Evolutionary conservation across 2,113 vertebrate genomes (phyloP).

Genomic region (Pica pica): DNA sequence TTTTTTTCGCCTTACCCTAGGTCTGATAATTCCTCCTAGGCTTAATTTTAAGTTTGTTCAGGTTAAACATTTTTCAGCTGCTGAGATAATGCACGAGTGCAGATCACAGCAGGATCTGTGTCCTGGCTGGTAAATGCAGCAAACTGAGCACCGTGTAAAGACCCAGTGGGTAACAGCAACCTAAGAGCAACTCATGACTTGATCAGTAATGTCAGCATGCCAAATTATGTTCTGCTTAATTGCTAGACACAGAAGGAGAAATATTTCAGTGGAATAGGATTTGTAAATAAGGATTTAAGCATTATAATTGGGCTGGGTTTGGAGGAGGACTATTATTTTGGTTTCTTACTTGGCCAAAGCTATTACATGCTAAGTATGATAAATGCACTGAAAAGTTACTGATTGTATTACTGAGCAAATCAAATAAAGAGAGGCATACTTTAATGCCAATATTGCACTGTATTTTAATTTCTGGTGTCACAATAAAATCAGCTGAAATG

Average conservation of each 20-base stretch:
- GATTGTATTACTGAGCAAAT: not conserved
- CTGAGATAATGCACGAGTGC: not conserved
- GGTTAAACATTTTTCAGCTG: not conserved
- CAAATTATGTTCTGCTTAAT: not conserved
- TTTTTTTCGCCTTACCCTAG: not conserved
- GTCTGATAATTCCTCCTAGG: not conserved
- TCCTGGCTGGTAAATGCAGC: not conserved
- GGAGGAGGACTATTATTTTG: not conserved
- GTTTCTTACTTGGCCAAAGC: not conserved
- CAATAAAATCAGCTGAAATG: conserved; percentile 38
- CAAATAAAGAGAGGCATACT: not conserved
- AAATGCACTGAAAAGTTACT: not conserved
- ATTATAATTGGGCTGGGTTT: not conserved
- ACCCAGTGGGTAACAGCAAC: not conserved
- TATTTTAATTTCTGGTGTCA: conserved; percentile 42
- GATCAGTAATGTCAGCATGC: not conserved
- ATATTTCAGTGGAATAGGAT: not conserved
- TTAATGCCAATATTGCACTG: not conserved
- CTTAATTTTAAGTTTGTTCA: not conserved
- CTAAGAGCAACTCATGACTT: not conserved
- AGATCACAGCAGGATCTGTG: not conserved
- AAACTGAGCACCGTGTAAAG: not conserved
- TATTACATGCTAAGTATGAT: not conserved
- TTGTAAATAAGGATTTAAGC: not conserved
- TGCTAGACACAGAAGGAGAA: not conserved